Percentiles rank a stretch among this genome's conserved stretches.
These are phyloP conservation scores for Gnathonemus longibarbis DNA, from an alignment of 2,113 vertebrate species.

Conservation along the genomic window DNA sequence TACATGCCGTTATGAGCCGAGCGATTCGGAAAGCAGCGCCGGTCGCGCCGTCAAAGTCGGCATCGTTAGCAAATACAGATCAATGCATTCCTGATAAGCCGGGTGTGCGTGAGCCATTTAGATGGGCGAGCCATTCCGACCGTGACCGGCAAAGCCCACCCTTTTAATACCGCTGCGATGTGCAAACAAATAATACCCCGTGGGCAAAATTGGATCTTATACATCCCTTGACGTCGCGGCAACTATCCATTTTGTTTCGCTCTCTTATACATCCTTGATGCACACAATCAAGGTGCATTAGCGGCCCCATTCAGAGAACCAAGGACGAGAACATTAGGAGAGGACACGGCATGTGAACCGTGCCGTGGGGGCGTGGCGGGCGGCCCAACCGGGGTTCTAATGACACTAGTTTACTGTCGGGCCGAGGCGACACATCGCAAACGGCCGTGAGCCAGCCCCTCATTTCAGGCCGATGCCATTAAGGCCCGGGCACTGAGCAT, in stretches of 20 bases:
- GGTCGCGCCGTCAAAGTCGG: background rate
- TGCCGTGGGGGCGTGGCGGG: background rate
- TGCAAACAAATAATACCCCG: background rate
- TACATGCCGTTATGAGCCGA: background rate
- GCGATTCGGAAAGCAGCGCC: background rate
- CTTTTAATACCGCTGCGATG: background rate
- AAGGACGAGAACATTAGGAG: background rate
- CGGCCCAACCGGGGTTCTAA: background rate
- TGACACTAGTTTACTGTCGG: background rate
- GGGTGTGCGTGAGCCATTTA: background rate
- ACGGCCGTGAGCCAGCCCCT: background rate
- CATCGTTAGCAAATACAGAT: background rate
- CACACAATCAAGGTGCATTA: slow-evolving; percentile 52
- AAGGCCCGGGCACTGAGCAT: background rate
- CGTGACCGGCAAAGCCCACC: background rate
- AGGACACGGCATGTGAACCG: background rate
- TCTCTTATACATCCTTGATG: slow-evolving; percentile 35
- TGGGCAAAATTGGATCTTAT: background rate
- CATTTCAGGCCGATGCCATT: background rate
- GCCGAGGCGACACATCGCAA: background rate
- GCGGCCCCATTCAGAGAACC: slow-evolving; percentile 40
- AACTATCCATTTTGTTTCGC: background rate
- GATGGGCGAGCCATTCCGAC: background rate
- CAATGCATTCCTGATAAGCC: background rate
- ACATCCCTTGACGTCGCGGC: background rate